phyloP scores from a whole-genome alignment of 1,140 invertebrate species.

The Drosophila punjabiensis region DNA sequence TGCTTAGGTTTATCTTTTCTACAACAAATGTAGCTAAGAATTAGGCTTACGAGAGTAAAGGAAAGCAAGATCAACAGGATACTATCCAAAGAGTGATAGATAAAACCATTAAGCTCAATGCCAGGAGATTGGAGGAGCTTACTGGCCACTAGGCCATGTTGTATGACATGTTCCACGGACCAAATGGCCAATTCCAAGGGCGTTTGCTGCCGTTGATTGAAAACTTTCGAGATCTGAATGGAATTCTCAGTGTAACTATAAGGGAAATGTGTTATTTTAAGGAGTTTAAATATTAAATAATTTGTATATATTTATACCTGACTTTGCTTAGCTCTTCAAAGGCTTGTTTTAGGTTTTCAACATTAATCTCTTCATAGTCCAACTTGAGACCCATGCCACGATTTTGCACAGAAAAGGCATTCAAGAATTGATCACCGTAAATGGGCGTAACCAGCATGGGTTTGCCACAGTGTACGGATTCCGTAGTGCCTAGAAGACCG shows the following conservation, averaged over 20 bases:
- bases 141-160: constrained; percentile 85
- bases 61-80: constrained; percentile 30
- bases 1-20: neutral
- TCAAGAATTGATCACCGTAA: constrained; percentile 89
- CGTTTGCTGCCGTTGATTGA: constrained; percentile 87
- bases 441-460: constrained; percentile 91
- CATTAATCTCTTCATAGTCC: constrained; percentile 80
- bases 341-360: constrained; percentile 16
- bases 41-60: constrained; percentile 5
- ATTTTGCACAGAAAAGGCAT: constrained; percentile 87
- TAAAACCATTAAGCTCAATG: constrained; percentile 80
- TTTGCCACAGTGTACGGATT: constrained; percentile 90
- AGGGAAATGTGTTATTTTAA: constrained; percentile 42
- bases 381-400: constrained; percentile 88
- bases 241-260: constrained; percentile 86
- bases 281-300: neutral
- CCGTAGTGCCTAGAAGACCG: constrained; percentile 90
- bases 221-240: constrained; percentile 86
- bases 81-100: constrained; percentile 78
- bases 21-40: constrained; percentile 2
- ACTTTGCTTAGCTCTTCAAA: constrained; percentile 50
- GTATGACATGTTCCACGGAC: constrained; percentile 89
- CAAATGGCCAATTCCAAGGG: constrained; percentile 89
- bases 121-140: constrained; percentile 85
- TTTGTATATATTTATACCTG: constrained; percentile 32